Evolutionary conservation across 2,888 invertebrate genomes (phyloP).

Genomic region (Drosophila maculinotata): DNA sequence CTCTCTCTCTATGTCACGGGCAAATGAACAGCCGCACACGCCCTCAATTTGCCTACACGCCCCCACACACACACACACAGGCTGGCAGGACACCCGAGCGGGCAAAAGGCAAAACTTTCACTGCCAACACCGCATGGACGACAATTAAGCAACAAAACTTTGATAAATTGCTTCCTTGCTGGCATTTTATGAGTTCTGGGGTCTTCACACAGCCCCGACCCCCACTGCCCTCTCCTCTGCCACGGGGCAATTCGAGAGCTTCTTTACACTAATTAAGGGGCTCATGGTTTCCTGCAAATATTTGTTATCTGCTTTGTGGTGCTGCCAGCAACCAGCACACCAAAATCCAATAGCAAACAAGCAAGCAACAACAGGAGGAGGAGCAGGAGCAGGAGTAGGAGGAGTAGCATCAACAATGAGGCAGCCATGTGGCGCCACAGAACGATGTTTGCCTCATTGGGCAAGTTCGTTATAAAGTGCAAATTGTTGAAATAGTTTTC

Average conservation of each 20-base stretch:
- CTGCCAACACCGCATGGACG: conserved; percentile 70
- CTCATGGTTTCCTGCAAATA: conserved; percentile 80
- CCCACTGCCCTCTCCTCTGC: not conserved
- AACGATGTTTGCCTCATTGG: conserved; percentile 63
- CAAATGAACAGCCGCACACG: conserved; percentile 57
- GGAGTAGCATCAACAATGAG: conserved; percentile 51
- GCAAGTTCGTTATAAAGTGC: conserved; percentile 72
- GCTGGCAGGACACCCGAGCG: conserved; percentile 8
- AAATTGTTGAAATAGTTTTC: conserved; percentile 72
- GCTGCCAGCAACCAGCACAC: conserved; percentile 44
- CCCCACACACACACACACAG: not conserved
- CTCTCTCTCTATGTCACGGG: conserved; percentile 1
- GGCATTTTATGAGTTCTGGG: conserved; percentile 67
- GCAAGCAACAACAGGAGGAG: conserved; percentile 11
- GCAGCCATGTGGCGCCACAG: conserved; percentile 73
- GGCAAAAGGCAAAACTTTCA: conserved; percentile 58
- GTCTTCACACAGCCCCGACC: not conserved
- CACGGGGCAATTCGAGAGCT: conserved; percentile 44
- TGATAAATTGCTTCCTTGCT: conserved; percentile 82
- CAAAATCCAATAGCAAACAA: conserved; percentile 67
- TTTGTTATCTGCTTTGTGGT: conserved; percentile 73
- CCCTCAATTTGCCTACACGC: conserved; percentile 30
- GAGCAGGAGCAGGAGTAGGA: not conserved
- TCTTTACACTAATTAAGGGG: conserved; percentile 82
- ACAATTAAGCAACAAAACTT: conserved; percentile 82